Percentiles rank a stretch among this genome's conserved stretches.
Conservation (phyloP, 2,113 vertebrate genomes). For the Carlito syrichta region DNA sequence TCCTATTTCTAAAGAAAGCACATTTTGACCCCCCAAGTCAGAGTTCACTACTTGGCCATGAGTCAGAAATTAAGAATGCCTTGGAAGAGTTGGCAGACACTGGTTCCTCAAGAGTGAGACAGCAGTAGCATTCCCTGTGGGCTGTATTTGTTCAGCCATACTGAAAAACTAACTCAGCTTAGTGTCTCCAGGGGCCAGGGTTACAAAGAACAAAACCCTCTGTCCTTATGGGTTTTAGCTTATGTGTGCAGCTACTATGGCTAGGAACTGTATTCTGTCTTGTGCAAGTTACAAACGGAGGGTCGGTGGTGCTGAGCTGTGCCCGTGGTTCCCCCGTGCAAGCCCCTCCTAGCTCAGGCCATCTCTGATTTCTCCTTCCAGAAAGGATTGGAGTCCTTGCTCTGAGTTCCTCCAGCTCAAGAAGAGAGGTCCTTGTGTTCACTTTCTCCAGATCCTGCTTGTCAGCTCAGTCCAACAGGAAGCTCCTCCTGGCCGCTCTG, state of each 20-base stretch:
- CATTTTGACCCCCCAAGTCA: not conserved
- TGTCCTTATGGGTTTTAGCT: not conserved
- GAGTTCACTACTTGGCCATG: not conserved
- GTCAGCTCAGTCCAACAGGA: not conserved
- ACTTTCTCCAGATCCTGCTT: not conserved
- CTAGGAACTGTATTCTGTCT: not conserved
- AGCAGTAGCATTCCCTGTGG: not conserved
- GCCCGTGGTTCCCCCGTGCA: not conserved
- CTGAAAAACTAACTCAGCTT: not conserved
- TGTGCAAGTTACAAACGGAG: not conserved
- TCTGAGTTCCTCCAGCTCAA: not conserved
- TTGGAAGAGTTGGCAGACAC: not conserved
- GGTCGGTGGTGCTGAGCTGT: not conserved
- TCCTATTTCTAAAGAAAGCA: not conserved
- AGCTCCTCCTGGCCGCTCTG: not conserved
- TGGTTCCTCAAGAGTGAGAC: not conserved
- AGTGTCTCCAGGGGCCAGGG: not conserved
- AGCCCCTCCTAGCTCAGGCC: not conserved
- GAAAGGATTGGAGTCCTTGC: not conserved
- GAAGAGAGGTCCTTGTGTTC: not conserved
- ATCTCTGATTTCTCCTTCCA: not conserved
- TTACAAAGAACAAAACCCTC: not conserved
- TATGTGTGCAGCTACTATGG: not conserved
- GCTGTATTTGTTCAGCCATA: not conserved
- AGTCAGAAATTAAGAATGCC: not conserved